Evolutionary conservation across 2,888 invertebrate genomes (phyloP), one percentile per base, ranked within the genome.

Genomic region (Germaria angustata): DNA sequence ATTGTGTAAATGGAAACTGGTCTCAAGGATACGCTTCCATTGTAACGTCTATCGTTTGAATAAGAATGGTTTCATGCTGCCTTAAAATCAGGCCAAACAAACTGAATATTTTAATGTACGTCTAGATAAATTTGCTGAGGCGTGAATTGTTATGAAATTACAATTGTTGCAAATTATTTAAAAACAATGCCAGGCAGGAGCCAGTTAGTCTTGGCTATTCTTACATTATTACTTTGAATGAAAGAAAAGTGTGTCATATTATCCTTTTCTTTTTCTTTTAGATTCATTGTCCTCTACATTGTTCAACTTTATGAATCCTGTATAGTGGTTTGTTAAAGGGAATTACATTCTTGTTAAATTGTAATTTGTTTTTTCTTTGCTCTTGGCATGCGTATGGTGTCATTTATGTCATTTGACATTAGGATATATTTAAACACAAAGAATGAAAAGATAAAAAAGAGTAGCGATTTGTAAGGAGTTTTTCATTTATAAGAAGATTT

Each of bases 71-170:
- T 84, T 77, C 81, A 84, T 84, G 84, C 77, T 83, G 68, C 73
- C 77, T 84, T 84, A 83, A 75, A 61, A 78, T 71, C 51, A 63
- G 79, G 53, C 72, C 53, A 77, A 76, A 81, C 75, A 81, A 44
- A 36, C 22, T 49, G 55, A 63, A 68, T 55, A 53, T 75, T 32
- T 36, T 49, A 8, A 13, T 22, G 15, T 39, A 24, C 51, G 9
- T 15, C 17, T 15, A 61, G 53, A 36, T 59, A 63, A 15, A 69
- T 77, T 69, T 71, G 41, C 36, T 72, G 77, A 86, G 87, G 87
- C 87, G 87, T 87, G 87, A 87, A 87, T 86, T 87, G 86, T 86
- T 87, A 85, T 85, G 84, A 83, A 83, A 84, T 86, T 81, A 84
- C 86, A 84, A 71, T 82, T 82, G 79, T 85, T 84, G 79, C 73